Conservation (phyloP, 1,140 invertebrate genomes). For the Saccostrea cuccullata region DNA sequence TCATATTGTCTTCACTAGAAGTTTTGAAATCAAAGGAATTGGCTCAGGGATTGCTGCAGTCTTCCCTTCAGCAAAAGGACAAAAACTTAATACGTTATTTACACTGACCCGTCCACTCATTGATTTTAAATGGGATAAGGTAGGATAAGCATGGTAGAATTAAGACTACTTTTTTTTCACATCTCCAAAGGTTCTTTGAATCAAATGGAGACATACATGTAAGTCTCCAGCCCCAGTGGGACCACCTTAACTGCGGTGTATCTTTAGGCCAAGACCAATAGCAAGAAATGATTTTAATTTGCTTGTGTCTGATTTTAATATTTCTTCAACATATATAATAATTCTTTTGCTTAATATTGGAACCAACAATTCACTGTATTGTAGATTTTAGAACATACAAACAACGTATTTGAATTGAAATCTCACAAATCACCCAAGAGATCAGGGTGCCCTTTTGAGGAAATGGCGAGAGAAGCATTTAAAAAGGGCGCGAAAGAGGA, state of each 20-base stretch:
- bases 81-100: slow-evolving; percentile 88
- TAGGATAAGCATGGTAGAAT: slow-evolving; percentile 81
- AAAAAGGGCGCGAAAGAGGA: neutral
- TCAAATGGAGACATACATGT: too few species aligned
- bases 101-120: slow-evolving; percentile 93
- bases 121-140: slow-evolving; percentile 95
- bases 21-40: slow-evolving; percentile 90
- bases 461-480: neutral
- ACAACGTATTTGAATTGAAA: slow-evolving; percentile 97
- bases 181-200: too few species aligned
- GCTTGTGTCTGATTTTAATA: too few species aligned
- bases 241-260: too few species aligned
- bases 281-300: too few species aligned
- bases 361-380: slow-evolving; percentile 23
- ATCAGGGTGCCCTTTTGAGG: neutral
- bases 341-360: too few species aligned
- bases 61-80: slow-evolving; percentile 89
- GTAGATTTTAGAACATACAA: slow-evolving; percentile 94
- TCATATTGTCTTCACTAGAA: slow-evolving; percentile 96
- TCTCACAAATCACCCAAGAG: slow-evolving; percentile 80
- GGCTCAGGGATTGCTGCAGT: slow-evolving; percentile 95
- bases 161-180: too few species aligned
- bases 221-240: too few species aligned
- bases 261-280: too few species aligned
- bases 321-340: too few species aligned